phyloP scores from a whole-genome alignment of 2,888 invertebrate genomes.

The Hymenopus coronatus region DNA sequence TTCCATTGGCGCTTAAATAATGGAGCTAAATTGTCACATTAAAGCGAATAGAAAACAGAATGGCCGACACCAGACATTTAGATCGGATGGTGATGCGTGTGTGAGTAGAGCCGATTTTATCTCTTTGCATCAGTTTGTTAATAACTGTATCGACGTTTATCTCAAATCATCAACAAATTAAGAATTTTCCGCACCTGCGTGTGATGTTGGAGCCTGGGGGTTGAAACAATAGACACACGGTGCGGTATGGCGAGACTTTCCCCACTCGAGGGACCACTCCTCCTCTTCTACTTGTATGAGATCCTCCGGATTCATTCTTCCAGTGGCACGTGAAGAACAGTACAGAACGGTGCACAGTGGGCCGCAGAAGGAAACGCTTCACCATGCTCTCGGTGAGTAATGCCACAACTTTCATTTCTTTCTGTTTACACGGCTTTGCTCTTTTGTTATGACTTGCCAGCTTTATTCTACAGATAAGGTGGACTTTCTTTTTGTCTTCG shows the following conservation, averaged over 20 bases:
- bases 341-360: background rate
- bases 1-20: too few species aligned
- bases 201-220: background rate
- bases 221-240: background rate
- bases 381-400: background rate
- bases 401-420: background rate
- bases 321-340: background rate
- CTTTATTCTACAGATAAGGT: background rate
- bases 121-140: too few species aligned
- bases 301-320: background rate
- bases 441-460: background rate
- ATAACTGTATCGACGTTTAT: too few species aligned
- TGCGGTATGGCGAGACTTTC: background rate
- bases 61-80: too few species aligned
- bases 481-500: background rate
- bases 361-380: background rate
- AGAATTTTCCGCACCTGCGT: background rate
- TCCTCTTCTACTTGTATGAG: background rate
- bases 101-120: too few species aligned
- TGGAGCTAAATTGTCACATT: too few species aligned
- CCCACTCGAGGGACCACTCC: background rate
- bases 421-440: background rate
- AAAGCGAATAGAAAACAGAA: too few species aligned
- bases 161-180: background rate
- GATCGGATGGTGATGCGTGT: too few species aligned